Base-by-base conservation (phyloP, 2,888 invertebrate genomes). In the Flexamia atlantica region DNA sequence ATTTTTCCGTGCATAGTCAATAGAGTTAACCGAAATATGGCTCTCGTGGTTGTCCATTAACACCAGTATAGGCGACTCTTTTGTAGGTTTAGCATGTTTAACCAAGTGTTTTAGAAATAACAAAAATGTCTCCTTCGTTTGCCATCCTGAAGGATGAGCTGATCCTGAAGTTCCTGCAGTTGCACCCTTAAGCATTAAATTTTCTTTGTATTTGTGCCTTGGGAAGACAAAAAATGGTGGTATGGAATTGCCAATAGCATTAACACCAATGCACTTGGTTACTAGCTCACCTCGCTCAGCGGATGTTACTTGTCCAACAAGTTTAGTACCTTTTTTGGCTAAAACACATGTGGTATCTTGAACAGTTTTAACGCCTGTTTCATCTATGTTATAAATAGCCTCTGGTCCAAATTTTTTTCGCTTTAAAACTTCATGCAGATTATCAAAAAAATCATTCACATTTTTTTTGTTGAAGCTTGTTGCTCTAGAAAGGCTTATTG, bases 181-280 rank as follows among this genome's bases (percentile, higher is more conserved):
- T 50, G 89, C 88, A 17, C 86, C 87, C 87, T 3, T 85, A 85
- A 25, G 89, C 84, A 84, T 89, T 88, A 84, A 88, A 87, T 10
- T 79, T 46, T 79, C 84, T 84, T 72, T 82, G 87, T n/a, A 87
- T 70, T 14, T 86, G 12, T 4, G 17, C 86, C 20, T 87, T 60
- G 12, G 87, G 87, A 70, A 88, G 88, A 28, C 88, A 82, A 42
- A 88, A 87, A 36, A 86, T 83, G 88, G 88, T 23, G 88, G 88
- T n/a, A 87, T 82, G 32, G 82, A 28, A 83, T 85, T 86, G 17
- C 88, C 88, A 50, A 32, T 60, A 14, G 87, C 87, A 84, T 79
- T 85, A 2, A 87, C 86, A 32, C 83, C 83, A 17, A 81, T 10
- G 30, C 84, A 85, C 50, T 87, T 40, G 0, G 87, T 88, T 0